phyloP scores from a whole-genome alignment of 2,888 invertebrate species.

The Doris montereyensis region DNA sequence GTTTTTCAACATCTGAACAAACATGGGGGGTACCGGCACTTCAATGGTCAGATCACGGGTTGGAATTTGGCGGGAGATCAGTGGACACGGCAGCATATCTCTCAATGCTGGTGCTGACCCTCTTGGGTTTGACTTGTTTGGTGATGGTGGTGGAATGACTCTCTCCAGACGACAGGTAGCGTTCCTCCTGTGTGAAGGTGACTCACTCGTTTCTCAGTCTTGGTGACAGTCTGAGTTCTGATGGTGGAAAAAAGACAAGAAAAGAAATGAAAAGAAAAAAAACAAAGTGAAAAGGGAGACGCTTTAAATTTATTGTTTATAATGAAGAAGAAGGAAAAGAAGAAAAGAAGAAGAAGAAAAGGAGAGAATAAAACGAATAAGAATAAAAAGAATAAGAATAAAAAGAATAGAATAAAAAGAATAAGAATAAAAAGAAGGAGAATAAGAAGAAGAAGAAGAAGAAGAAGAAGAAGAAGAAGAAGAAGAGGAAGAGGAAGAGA shows the following conservation, averaged over 20 bases:
- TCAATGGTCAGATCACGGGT: conserved; percentile 69
- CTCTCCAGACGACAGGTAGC: conserved; percentile 54
- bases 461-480: background rate
- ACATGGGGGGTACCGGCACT: conserved; percentile 70
- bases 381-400: background rate
- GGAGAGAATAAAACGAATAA: too few relatives aligned
- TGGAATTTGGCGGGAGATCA: conserved; percentile 64
- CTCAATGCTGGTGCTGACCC: conserved; percentile 50
- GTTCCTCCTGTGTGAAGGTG: conserved; percentile 54
- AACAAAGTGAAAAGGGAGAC: background rate
- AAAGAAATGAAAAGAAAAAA: too few relatives aligned
- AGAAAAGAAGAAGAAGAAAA: background rate
- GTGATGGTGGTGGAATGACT: conserved; percentile 56
- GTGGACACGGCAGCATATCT: conserved; percentile 60
- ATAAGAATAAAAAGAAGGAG: too few relatives aligned
- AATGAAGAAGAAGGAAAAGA: too few relatives aligned
- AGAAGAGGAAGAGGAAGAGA: background rate
- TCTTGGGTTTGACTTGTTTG: conserved; percentile 54
- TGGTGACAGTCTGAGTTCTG: conserved; percentile 60
- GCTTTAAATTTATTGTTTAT: too few relatives aligned
- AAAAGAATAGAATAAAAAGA: background rate
- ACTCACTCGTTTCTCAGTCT: conserved; percentile 60
- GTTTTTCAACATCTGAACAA: conserved; percentile 84
- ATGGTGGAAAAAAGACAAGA: conserved; percentile 27
- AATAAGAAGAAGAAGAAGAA: background rate